Conservation (phyloP, 2,888 invertebrate species). For the Ophion ventricosus region DNA sequence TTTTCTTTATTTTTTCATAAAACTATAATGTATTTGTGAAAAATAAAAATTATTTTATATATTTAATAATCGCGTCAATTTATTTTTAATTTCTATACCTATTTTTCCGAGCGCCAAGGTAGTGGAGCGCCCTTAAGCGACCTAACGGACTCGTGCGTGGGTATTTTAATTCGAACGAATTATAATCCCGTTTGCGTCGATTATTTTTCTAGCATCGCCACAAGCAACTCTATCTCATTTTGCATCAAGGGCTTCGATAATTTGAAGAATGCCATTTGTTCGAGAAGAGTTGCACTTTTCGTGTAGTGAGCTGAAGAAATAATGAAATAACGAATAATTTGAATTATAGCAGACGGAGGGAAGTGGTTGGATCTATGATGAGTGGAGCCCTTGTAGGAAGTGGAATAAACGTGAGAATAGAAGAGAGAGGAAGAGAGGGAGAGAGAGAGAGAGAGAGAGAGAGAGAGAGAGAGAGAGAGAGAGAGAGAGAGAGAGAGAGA, state of each 20-base stretch:
- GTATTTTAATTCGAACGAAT: no score
- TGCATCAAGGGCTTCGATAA: not conserved
- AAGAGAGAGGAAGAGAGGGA: constrained; percentile 22
- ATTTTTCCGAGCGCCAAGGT: no score
- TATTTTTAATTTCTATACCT: no score
- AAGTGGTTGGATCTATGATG: constrained; percentile 56
- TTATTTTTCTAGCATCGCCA: no score
- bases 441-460: not conserved
- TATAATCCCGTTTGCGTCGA: no score
- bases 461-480: no score
- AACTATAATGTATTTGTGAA: no score
- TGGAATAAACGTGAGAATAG: constrained; percentile 57
- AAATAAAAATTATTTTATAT: no score
- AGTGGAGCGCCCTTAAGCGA: no score
- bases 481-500: not conserved
- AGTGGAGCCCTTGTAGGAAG: constrained; percentile 53
- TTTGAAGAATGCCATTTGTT: not conserved
- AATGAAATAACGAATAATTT: constrained; percentile 55
- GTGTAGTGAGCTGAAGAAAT: not conserved
- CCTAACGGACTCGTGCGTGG: no score
- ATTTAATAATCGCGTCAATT: no score
- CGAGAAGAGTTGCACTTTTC: not conserved
- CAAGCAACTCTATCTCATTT: not conserved
- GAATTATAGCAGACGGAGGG: constrained; percentile 44
- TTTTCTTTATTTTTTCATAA: no score